Base-by-base conservation (phyloP, 30 jellyfish, hydroid and myxozoan species). In the Aurelia sp. region DNA sequence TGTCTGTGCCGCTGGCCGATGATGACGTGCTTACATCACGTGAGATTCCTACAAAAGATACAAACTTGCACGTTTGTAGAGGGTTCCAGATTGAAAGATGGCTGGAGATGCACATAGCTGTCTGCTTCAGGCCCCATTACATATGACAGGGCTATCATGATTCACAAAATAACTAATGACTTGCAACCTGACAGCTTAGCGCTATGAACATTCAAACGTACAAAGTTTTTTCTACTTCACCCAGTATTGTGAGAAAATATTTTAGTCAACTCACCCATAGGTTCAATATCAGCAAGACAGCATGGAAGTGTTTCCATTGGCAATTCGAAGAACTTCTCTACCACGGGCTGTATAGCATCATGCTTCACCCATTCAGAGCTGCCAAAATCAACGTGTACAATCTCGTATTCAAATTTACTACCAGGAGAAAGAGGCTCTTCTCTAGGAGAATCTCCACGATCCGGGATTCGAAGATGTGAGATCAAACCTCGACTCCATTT, bases 281-380 rank as follows among this genome's bases (percentile, higher is more conserved):
- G 98, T 24, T 81, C 85, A 30, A 91, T 67, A 72, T 87, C 99
- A 13, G 99, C 99, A 33, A 96, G 63, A 35, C 96, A 77, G 65
- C 99, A 96, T 47, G 97, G 91, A 9, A 90, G 63, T 13, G 96
- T 86, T 82, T 91, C 97, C 91, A 90, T 81, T 21, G 99, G 99
- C 68, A 96, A 47, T 55, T 90, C 95, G 60, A 97, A 96, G 90
- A 96, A 96, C 70, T 67, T 71, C 51, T 85, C 88, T 16, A 60
- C 83, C 19, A 96, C 94, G 8, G 99, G 98, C 53, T 92, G 86
- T 7, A 96, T 60, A 5, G 74, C 53, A 11, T 64, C 72, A 31
- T 44, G 88, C 20, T 59, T 27, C 70, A 75, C 91, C 98, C 97
- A 84, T 73, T 96, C 97, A 18, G 72, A 72, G 76, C 95, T 90